Percentiles rank a stretch among this genome's conserved stretches.
These are phyloP conservation scores for Gnathonemus longibarbis DNA, from an alignment of 2,113 vertebrate species.

Conservation along the genomic window DNA sequence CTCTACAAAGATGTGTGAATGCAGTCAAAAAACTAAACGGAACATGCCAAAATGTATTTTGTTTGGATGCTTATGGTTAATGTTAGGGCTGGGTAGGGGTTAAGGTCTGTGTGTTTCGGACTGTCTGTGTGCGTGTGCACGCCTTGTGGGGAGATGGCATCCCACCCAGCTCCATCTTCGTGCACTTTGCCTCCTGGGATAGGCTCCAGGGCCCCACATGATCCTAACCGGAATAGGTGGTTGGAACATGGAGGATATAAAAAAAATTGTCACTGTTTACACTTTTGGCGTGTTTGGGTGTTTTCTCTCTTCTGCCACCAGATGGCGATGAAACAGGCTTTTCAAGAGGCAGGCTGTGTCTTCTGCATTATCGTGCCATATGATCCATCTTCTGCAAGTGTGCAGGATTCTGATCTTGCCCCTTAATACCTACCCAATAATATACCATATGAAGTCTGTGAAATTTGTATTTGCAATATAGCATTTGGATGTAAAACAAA, in stretches of 20 bases:
- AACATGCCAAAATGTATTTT: too few species aligned
- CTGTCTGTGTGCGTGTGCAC: background rate
- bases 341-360: slow-evolving; percentile 70
- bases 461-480: background rate
- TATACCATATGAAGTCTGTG: background rate
- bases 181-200: background rate
- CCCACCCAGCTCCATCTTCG: background rate
- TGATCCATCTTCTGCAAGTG: slow-evolving; percentile 41
- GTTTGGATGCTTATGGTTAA: too few species aligned
- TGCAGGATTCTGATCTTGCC: background rate
- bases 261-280: background rate
- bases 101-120: background rate
- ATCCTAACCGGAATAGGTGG: background rate
- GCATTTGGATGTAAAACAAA: background rate
- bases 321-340: slow-evolving; percentile 67
- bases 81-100: too few species aligned
- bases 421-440: background rate
- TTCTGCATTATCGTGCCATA: slow-evolving; percentile 63
- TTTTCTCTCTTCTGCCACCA: slow-evolving; percentile 41
- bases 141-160: background rate
- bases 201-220: background rate
- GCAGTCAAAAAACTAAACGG: too few species aligned
- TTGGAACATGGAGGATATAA: background rate
- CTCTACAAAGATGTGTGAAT: too few species aligned
- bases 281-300: background rate